A percentile compares a stretch with the other conserved stretches of the same genome.
Evolutionary conservation across 2,113 vertebrate genomes (phyloP).

Genomic region (rabbit (Oryctolagus cuniculus)): mOryCun1.1 NC_091432.1:155025501-155026000

Average conservation of each 20-base stretch:
- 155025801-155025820: background rate
- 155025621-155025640: background rate
- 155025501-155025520: background rate
- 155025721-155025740: conserved; percentile 1
- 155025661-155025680: background rate
- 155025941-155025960: conserved; percentile 10
- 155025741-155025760: background rate
- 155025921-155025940: background rate
- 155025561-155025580: background rate
- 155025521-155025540: background rate
- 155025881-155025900: background rate
- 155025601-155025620: background rate
- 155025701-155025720: background rate
- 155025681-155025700: background rate
- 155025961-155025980: background rate
- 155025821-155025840: background rate
- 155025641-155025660: background rate
- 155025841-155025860: background rate
- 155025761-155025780: conserved; percentile 17
- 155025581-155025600: background rate
- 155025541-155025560: background rate
- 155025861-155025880: background rate
- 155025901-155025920: background rate
- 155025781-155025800: background rate
- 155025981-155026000: background rate